Percentiles rank a stretch among this genome's conserved stretches.
These are phyloP conservation scores for Drosophila yakuba DNA, from an alignment of 1,140 invertebrate species.

Conservation along the genomic window DNA sequence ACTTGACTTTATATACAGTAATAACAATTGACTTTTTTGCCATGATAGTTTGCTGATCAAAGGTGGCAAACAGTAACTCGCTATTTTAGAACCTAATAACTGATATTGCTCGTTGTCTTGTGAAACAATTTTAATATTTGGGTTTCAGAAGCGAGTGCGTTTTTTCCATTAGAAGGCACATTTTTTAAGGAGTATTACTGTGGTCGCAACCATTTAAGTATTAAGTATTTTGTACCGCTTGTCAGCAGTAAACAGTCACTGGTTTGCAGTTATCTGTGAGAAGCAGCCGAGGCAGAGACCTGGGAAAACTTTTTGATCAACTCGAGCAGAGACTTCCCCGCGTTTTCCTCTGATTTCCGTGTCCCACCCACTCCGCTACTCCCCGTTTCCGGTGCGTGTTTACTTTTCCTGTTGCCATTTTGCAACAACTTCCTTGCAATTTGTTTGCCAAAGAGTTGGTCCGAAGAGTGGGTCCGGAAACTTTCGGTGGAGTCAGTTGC, in stretches of 20 bases:
- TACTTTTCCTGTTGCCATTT: slow-evolving; percentile 76
- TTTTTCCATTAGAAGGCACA: too few species aligned
- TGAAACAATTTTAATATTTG: too few species aligned
- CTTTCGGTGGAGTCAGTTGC: slow-evolving; percentile 48
- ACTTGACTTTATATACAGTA: too few species aligned
- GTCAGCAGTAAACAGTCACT: slow-evolving; percentile 37
- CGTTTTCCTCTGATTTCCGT: neutral
- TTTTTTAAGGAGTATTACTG: neutral
- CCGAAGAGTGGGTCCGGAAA: slow-evolving; percentile 12
- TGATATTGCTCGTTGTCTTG: too few species aligned
- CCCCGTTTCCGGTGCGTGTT: slow-evolving; percentile 51
- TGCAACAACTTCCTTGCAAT: slow-evolving; percentile 74
- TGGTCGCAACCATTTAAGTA: neutral
- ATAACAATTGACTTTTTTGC: too few species aligned
- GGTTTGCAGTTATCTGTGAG: slow-evolving; percentile 43
- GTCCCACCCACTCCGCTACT: neutral
- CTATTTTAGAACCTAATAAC: too few species aligned
- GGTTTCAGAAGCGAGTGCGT: too few species aligned
- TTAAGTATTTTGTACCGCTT: slow-evolving; percentile 11
- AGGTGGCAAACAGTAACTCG: too few species aligned
- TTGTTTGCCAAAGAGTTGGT: slow-evolving; percentile 74
- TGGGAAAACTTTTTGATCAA: slow-evolving; percentile 51
- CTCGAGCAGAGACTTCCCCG: slow-evolving; percentile 8
- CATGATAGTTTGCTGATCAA: too few species aligned
- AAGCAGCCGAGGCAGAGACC: slow-evolving; percentile 34